A percentile compares a stretch with the other conserved stretches of the same genome.
Evolutionary conservation across 2,797 vertebrate species (phyloP).

Genomic region (Acanthurus tractus): DNA sequence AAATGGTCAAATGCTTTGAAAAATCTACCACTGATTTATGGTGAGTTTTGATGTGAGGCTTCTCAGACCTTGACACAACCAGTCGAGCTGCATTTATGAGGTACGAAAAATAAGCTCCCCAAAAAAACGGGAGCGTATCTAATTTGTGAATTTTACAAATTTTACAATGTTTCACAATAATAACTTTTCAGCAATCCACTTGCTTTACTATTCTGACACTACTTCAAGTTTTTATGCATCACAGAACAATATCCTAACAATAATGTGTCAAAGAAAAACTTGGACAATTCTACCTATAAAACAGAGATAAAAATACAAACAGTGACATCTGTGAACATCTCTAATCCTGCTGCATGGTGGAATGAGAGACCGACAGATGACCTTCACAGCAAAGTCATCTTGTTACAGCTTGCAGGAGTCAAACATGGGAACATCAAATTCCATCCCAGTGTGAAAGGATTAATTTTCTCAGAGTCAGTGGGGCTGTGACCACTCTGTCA

Average conservation of each 20-base stretch:
- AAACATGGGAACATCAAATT: slow-evolving; percentile 43
- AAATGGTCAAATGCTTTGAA: background rate
- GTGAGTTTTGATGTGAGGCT: background rate
- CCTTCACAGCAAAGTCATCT: slow-evolving; percentile 51
- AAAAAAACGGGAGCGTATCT: background rate
- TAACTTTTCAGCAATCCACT: background rate
- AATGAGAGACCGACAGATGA: slow-evolving; percentile 24
- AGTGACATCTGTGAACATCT: slow-evolving; percentile 2
- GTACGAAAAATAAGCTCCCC: background rate
- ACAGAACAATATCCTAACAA: slow-evolving; percentile 14
- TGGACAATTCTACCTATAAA: background rate
- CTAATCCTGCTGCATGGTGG: slow-evolving; percentile 1
- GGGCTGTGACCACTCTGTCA: slow-evolving; percentile 34
- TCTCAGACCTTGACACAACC: slow-evolving; percentile 20
- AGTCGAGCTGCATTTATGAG: background rate
- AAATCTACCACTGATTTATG: background rate
- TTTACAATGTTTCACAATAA: background rate
- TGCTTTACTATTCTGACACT: background rate
- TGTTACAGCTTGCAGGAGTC: slow-evolving; percentile 38
- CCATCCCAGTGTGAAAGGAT: slow-evolving; percentile 40
- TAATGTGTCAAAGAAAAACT: background rate
- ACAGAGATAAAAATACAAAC: slow-evolving; percentile 4
- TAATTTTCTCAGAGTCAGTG: slow-evolving; percentile 43
- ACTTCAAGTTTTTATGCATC: background rate
- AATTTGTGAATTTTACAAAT: slow-evolving; percentile 11